Percentiles rank a stretch among this genome's conserved stretches.
These are phyloP conservation scores for Zeugodacus cucurbitae DNA, from an alignment of 1,140 invertebrate species.

Conservation along the genomic window DNA sequence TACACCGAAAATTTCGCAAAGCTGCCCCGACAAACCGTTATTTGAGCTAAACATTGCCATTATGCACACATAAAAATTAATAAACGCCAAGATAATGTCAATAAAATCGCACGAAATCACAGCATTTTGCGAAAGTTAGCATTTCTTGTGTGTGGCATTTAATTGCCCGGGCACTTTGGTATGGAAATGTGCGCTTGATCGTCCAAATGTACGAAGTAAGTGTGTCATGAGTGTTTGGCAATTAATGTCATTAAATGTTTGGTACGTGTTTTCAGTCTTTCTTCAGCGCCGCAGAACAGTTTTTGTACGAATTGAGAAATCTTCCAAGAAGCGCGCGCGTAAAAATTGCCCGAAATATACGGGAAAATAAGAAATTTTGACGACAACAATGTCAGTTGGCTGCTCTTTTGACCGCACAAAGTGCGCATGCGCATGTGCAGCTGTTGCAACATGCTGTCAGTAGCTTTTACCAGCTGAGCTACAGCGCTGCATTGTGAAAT, in stretches of 20 bases:
- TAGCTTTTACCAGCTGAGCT: neutral
- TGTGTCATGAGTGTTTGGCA: neutral
- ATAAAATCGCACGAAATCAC: neutral
- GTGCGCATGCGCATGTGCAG: neutral
- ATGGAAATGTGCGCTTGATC: neutral
- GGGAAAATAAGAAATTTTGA: neutral
- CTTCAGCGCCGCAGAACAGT: neutral
- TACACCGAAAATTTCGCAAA: neutral
- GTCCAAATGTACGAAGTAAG: neutral
- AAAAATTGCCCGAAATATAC: neutral
- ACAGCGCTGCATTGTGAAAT: neutral
- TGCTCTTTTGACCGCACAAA: neutral
- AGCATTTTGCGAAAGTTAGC: slow-evolving; percentile 1
- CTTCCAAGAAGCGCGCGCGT: neutral
- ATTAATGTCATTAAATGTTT: neutral
- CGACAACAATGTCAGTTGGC: neutral
- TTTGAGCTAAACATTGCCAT: neutral
- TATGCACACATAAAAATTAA: neutral
- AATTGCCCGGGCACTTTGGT: neutral
- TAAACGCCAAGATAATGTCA: neutral
- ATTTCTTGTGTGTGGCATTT: neutral
- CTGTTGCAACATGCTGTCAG: neutral
- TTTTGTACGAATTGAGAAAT: neutral
- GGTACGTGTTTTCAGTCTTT: neutral
- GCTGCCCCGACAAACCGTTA: neutral